Evolutionary conservation across 2,888 invertebrate genomes (phyloP), one percentile per base, ranked within the genome.

Genomic region (Eupelmus urozonus): DNA sequence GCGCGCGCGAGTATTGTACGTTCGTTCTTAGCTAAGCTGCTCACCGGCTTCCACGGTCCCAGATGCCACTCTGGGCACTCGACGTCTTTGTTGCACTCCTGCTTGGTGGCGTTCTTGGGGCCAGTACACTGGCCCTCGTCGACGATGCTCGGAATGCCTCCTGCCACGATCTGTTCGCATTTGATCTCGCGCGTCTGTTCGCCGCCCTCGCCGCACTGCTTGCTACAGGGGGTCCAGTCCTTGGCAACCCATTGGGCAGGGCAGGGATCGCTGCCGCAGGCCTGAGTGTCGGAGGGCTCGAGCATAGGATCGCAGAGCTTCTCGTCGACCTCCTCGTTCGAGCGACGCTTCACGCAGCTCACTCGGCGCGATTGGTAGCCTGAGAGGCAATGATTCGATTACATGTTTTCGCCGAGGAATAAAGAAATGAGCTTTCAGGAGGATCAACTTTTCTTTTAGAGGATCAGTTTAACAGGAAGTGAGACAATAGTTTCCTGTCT

Each of bases 41-140:
- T 91, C 90, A 97, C 97, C 83, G 96, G 95, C 87, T 94, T 95
- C 98, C 98, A 99, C 4, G 95, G 95, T 71, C 95, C 97, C 29
- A 93, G 91, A 86, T 96, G 95, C 95, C 97, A 98, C 67, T 93
- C 92, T 0, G 98, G 97, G 87, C 98, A 98, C 29, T 93, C 92
- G 34, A 93, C 92, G 77, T 94, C 94, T 71, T 92, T 92, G 88
- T 96, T 96, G 89, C 98, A 98, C 71, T 93, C 91, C 85, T 94
- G 93, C 76, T 92, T 92, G 13, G 92, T 91, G 4, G 92, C 91
- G 0, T 96, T 96, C 85, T 95, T 95, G 0, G 93, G 92, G 0
- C 95, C 95, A 1, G 93, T 90, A 87, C 97, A 98, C 80, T 94
- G 93, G 7, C 92, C 91, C 81, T 97, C 96, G 42, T 94, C 93